These are phyloP conservation scores for Athalia circularis DNA, from an alignment of 2,888 invertebrate genomes.

Conservation along the genomic window DNA sequence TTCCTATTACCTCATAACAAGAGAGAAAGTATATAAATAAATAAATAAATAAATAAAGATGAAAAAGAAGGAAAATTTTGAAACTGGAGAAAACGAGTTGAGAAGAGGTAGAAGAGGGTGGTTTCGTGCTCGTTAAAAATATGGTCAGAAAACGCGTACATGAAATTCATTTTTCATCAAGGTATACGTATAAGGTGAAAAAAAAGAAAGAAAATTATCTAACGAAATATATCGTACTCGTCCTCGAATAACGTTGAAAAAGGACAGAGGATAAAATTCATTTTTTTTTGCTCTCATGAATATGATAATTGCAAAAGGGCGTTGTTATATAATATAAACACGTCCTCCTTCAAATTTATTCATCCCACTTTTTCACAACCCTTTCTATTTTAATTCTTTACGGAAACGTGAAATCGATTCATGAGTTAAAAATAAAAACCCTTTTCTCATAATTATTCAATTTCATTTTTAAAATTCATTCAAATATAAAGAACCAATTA, in stretches of 20 bases:
- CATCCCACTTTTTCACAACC: not conserved
- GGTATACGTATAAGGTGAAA: no score
- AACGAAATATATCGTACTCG: no score
- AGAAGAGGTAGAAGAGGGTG: not conserved
- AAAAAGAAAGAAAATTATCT: no score
- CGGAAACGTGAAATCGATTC: not conserved
- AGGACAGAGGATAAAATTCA: no score
- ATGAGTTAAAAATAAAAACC: no score
- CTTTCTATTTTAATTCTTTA: not conserved
- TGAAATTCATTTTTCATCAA: conserved; percentile 19
- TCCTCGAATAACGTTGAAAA: no score
- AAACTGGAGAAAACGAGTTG: not conserved
- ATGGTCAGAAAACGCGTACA: not conserved
- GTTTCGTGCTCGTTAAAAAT: conserved; percentile 4
- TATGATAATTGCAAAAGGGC: conserved; percentile 50
- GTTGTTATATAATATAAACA: not conserved
- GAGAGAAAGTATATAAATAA: no score
- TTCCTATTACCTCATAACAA: no score
- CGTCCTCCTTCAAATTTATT: not conserved
- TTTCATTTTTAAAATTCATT: no score
- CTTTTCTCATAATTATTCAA: no score
- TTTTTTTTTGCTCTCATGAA: conserved; percentile 48
- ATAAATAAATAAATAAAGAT: no score
- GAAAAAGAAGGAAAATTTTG: not conserved
- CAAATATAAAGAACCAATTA: no score